These are phyloP conservation scores for Pandemis corylana DNA, from an alignment of 2,888 invertebrate genomes.

Conservation along the genomic window DNA sequence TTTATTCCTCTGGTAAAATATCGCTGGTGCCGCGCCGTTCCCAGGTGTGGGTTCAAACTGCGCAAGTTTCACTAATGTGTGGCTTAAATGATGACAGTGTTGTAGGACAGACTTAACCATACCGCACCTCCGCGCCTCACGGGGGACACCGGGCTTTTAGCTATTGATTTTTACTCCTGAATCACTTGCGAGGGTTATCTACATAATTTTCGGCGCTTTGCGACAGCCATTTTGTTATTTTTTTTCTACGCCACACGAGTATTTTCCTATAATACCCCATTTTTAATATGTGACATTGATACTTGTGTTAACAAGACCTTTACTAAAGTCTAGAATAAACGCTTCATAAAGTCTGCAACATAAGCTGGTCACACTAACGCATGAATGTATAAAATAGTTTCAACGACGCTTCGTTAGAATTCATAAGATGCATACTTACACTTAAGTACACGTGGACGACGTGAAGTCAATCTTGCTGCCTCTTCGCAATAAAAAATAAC, in stretches of 20 bases:
- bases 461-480: neutral
- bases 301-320: no score
- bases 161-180: conserved; percentile 45
- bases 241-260: neutral
- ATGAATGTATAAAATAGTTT: neutral
- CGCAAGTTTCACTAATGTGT: conserved; percentile 82
- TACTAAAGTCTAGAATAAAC: neutral
- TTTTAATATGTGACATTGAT: no score
- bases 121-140: conserved; percentile 47
- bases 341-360: neutral
- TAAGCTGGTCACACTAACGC: neutral
- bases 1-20: conserved; percentile 72
- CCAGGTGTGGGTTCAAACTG: conserved; percentile 78
- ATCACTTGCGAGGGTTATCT: neutral
- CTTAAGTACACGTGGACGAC: neutral
- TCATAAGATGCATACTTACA: conserved; percentile 15
- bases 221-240: neutral
- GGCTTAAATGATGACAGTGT: conserved; percentile 82
- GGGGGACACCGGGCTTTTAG: conserved; percentile 15
- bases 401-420: neutral
- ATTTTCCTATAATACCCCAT: neutral
- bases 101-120: conserved; percentile 63
- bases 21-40: conserved; percentile 69
- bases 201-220: neutral
- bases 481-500: neutral